Percentiles rank a stretch among this genome's conserved stretches.
Evolutionary conservation across 2,113 vertebrate species (phyloP).

Genomic region (Lamprologus lemairii): DNA sequence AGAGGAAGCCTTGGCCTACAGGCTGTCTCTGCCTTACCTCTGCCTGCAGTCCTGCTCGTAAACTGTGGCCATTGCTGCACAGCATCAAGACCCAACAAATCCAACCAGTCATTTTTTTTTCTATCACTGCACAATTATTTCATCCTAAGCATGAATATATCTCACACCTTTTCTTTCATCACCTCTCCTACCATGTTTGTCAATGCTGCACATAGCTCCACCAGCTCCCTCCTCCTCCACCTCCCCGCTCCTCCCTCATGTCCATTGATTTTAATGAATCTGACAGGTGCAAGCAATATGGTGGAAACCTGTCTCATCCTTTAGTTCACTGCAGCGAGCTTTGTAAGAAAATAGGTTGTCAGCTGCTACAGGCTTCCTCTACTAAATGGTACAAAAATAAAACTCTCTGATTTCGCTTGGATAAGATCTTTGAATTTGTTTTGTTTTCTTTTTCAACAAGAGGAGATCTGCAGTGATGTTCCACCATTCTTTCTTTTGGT

Average conservation of each 20-base stretch:
- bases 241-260: background rate
- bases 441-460: background rate
- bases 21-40: background rate
- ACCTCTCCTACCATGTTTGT: background rate
- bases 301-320: constrained; percentile 43
- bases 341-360: background rate
- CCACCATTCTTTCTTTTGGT: background rate
- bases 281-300: constrained; percentile 57
- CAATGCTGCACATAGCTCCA: background rate
- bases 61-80: background rate
- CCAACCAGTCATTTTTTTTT: background rate
- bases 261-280: constrained; percentile 38
- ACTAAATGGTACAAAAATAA: background rate
- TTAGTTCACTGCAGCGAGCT: constrained; percentile 3
- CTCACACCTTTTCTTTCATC: background rate
- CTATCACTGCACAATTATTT: background rate
- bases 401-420: background rate
- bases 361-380: background rate
- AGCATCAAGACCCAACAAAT: background rate
- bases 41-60: constrained; percentile 10
- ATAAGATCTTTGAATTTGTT: background rate
- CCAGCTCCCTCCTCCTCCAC: background rate
- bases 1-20: background rate
- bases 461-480: background rate
- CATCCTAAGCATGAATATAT: background rate